These are phyloP conservation scores for Loripinus fragilis DNA, from an alignment of 2,888 invertebrate genomes.

Conservation along the genomic window DNA sequence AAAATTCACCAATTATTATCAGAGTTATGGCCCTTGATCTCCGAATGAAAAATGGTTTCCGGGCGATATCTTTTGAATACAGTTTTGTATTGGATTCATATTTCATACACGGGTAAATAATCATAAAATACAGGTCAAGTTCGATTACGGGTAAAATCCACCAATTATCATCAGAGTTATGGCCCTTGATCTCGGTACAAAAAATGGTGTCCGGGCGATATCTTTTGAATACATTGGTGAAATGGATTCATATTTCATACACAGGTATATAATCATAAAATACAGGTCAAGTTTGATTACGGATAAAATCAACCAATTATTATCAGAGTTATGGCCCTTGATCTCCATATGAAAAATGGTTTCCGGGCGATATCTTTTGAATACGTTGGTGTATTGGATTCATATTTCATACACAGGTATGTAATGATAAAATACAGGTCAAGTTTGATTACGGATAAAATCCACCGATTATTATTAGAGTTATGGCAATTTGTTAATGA, in stretches of 20 bases:
- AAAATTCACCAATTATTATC: too few relatives aligned
- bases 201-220: not conserved
- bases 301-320: not conserved
- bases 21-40: too few relatives aligned
- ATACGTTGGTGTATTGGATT: slow-evolving; percentile 2
- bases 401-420: not conserved
- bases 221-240: not conserved
- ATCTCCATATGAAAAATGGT: not conserved
- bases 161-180: not conserved
- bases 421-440: not conserved
- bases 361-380: not conserved
- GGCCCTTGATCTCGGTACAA: not conserved
- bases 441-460: not conserved
- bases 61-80: not conserved
- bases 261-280: slow-evolving; percentile 9
- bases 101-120: not conserved
- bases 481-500: too few relatives aligned
- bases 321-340: not conserved
- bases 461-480: too few relatives aligned
- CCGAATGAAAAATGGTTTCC: slow-evolving; percentile 10
- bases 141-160: not conserved
- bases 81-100: not conserved
- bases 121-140: slow-evolving; percentile 5
- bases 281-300: not conserved
- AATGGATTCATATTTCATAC: slow-evolving; percentile 4